Percentiles rank a stretch among this genome's conserved stretches.
phyloP scores from a whole-genome alignment of 2,797 vertebrate species.

The Sebastes cheni region DNA sequence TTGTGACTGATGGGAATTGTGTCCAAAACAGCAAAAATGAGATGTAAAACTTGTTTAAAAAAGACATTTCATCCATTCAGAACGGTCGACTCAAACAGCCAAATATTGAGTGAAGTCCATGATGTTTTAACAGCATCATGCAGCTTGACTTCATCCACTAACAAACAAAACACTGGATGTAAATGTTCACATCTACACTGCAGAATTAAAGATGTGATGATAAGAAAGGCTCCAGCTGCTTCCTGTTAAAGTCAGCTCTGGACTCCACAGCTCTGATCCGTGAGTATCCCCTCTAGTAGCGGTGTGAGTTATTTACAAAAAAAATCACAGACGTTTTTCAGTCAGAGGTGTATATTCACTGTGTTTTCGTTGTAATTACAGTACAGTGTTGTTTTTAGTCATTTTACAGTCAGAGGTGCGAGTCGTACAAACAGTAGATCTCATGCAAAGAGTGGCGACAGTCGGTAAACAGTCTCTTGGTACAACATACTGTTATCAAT shows the following conservation, averaged over 20 bases:
- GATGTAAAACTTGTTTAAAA: neutral
- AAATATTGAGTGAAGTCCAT: neutral
- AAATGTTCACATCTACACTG: neutral
- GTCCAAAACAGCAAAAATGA: neutral
- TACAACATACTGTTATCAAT: constrained; percentile 2
- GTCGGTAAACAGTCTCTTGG: constrained; percentile 54
- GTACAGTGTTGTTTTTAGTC: constrained; percentile 56
- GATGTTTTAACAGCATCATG: neutral
- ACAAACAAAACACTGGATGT: neutral
- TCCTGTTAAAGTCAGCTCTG: neutral
- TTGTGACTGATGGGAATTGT: neutral
- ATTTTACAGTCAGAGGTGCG: constrained; percentile 59
- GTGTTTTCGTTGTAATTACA: constrained; percentile 57
- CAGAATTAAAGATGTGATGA: neutral
- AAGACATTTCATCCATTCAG: neutral
- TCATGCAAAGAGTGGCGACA: constrained; percentile 66
- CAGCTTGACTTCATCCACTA: neutral
- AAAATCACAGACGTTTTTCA: constrained; percentile 54
- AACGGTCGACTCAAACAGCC: neutral
- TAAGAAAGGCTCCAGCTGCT: neutral
- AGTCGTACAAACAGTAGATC: constrained; percentile 52
- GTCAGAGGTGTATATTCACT: constrained; percentile 51
- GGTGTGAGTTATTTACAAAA: constrained; percentile 66
- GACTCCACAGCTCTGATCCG: constrained; percentile 53
- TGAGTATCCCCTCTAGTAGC: constrained; percentile 54